phyloP scores from a whole-genome alignment of 2,888 invertebrate species.

The Epirrhoe alternata region DNA sequence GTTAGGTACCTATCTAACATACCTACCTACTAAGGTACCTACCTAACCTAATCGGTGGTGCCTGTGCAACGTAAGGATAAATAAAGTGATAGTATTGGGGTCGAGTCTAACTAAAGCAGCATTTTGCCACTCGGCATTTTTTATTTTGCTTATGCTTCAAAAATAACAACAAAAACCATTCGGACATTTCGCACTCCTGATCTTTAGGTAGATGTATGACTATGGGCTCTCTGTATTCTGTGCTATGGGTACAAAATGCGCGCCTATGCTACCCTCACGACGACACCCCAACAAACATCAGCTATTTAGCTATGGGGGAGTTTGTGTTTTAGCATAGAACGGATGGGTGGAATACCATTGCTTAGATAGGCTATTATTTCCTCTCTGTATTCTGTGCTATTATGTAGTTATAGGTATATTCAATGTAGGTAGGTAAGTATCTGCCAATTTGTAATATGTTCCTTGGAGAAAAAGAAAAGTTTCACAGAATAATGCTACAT shows the following conservation, averaged over 20 bases:
- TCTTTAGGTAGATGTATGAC: slow-evolving; percentile 6
- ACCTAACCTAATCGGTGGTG: slow-evolving; percentile 10
- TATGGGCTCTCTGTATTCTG: too few species aligned
- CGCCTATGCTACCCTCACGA: slow-evolving; percentile 18
- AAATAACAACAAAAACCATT: too few species aligned
- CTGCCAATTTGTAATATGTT: neutral
- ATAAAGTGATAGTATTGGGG: slow-evolving; percentile 13
- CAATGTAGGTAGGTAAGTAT: too few species aligned
- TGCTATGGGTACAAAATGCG: neutral
- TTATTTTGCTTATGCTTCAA: neutral
- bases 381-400: too few species aligned
- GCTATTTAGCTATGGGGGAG: slow-evolving; percentile 28
- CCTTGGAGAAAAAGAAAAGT: neutral
- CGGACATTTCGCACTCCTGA: slow-evolving; percentile 2
- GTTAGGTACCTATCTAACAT: too few species aligned
- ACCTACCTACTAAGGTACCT: too few species aligned
- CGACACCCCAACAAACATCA: too few species aligned
- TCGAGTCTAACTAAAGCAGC: neutral
- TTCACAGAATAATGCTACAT: too few species aligned
- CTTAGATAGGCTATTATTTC: neutral
- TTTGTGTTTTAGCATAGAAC: slow-evolving; percentile 20
- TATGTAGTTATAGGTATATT: too few species aligned
- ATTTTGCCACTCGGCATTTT: slow-evolving; percentile 7
- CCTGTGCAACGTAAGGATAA: slow-evolving; percentile 7
- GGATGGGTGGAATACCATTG: slow-evolving; percentile 6